A percentile compares a stretch with the other conserved stretches of the same genome.
Conservation (phyloP, 2,797 vertebrate genomes). For the Eospalax fontanierii region DNA sequence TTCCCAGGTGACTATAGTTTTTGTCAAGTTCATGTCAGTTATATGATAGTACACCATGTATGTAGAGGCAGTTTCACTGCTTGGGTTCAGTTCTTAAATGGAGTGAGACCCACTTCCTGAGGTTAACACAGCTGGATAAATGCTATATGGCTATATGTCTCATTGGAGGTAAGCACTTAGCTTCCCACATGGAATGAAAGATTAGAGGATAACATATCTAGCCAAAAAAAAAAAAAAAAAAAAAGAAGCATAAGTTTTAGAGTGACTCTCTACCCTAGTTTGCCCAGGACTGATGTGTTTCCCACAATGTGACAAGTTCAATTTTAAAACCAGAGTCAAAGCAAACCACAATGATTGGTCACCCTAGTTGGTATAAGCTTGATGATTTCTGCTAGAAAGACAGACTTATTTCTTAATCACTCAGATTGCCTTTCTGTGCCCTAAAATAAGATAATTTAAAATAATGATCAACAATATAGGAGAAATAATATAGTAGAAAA, state of each 20-base stretch:
- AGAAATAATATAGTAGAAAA: conserved; percentile 17
- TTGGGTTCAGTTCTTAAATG: background rate
- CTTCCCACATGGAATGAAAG: background rate
- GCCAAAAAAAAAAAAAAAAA: background rate
- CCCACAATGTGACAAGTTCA: background rate
- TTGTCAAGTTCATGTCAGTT: no score
- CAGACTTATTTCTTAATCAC: conserved; percentile 25
- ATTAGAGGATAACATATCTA: background rate
- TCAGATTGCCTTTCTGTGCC: background rate
- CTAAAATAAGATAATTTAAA: conserved; percentile 25
- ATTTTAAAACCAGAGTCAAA: background rate
- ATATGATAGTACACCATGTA: no score
- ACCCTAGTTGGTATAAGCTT: background rate
- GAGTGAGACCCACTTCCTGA: background rate
- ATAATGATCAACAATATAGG: conserved; percentile 18
- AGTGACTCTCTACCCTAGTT: background rate
- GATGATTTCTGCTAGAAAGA: conserved; percentile 23
- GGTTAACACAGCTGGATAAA: background rate
- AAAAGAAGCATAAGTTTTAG: background rate
- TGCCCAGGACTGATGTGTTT: background rate
- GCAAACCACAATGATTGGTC: background rate
- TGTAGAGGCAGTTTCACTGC: background rate
- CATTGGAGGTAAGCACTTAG: background rate
- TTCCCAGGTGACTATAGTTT: no score
- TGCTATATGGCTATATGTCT: background rate